Evolutionary conservation across 2,888 invertebrate species (phyloP).

Genomic region (Lasioglossum leucozonium): DNA sequence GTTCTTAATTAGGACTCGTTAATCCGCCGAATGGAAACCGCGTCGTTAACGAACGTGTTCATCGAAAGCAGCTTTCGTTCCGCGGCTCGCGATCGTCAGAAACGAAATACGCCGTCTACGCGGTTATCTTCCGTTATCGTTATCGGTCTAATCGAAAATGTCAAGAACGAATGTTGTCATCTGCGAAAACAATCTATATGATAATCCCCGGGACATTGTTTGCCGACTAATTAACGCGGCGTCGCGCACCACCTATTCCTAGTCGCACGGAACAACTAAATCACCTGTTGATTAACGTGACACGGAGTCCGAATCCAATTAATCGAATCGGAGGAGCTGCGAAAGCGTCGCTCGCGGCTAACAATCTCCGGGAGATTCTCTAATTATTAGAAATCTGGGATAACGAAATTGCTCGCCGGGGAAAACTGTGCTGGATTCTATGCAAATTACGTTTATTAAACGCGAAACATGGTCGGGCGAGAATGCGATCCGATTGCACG

Average conservation of each 20-base stretch:
- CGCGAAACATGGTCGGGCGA: background rate
- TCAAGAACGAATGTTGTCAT: background rate
- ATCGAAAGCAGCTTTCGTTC: background rate
- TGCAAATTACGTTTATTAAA: background rate
- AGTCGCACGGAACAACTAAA: constrained; percentile 16
- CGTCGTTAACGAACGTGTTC: background rate
- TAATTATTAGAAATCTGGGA: background rate
- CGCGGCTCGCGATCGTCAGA: background rate
- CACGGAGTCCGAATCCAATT: background rate
- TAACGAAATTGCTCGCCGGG: constrained; percentile 3
- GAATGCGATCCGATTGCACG: background rate
- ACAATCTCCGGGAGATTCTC: background rate
- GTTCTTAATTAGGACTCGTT: background rate
- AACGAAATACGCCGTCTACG: background rate
- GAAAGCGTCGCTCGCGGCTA: background rate
- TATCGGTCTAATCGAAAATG: background rate
- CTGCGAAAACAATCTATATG: background rate
- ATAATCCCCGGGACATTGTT: background rate
- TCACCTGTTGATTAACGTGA: constrained; percentile 24
- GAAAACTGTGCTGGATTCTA: background rate
- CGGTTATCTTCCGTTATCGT: background rate
- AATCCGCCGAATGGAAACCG: background rate
- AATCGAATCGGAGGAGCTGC: background rate
- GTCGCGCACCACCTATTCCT: background rate
- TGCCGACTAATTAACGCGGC: constrained; percentile 1